Base-by-base conservation (phyloP, 2,113 vertebrate genomes). In the Columbina picui region DNA sequence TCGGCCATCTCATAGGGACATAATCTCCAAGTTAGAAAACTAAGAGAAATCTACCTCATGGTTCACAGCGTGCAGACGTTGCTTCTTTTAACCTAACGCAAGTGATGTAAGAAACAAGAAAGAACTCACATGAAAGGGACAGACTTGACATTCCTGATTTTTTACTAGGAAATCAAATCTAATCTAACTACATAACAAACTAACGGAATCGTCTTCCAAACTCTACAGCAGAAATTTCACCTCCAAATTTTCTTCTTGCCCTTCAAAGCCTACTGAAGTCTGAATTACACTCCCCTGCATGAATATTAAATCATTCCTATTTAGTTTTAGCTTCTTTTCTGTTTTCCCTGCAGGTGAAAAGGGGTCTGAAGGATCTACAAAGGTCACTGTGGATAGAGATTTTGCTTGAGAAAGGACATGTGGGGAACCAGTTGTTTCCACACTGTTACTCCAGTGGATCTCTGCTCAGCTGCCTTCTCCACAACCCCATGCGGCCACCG, bases 401-500 rank as follows among this genome's bases (percentile, higher is more conserved):
- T 20, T 32, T 21, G 13, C 41, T 29, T 3, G 6, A 2, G 34
- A 34, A 19, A 22, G 59, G 34, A 36, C 9, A 7, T 0, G 14
- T 2, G 41, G 25, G 22, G 53, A 21, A 57, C 6, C 57, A 6
- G 36, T 57, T 41, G 12, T 10, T 19, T 53, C 38, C 2, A 1
- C 0, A 1, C 38, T 30, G 64, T 23, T 25, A 25, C 32, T 8
- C 32, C 57, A 11, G n/a, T 1, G 1, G n/a, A 6, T 68, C 71
- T 67, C 59, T 45, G n/a, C 69, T 60, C 1, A 2, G 53, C 59
- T 47, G 52, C 49, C 73, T 29, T 10, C 60, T 10, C 76, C 17
- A 0, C 27, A 49, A 30, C 67, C 80, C n/a, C 45, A 13, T 2
- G 7, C 84, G 38, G 56, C 9, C 23, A 47, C 67, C 1, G 2